Evolutionary conservation across 2,113 vertebrate genomes (phyloP), one percentile per base, ranked within the genome.

Genomic region (Benitochromis conjunctus): DNA sequence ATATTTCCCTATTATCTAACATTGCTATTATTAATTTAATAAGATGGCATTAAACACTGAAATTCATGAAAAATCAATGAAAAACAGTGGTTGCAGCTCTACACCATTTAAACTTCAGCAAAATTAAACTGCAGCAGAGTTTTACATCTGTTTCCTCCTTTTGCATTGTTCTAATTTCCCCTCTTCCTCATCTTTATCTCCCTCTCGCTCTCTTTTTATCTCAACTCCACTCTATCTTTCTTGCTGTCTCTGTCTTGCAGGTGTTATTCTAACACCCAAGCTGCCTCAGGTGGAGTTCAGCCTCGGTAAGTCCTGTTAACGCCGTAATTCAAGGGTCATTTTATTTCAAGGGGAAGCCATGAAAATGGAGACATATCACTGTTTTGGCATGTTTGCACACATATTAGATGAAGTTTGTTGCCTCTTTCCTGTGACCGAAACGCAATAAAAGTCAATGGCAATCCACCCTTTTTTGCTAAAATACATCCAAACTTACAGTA

Each of bases 261-360:
- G 92, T 89, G 85, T 89, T 34, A 62, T 91, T 84, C 60, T 88
- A 57, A 90, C 79, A 31, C 88, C 92, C 43, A 95, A 82, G 85
- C 79, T 94, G 85, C 91, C 91, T 29, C 88, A 76, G 66, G 82
- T 96, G 88, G 95, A 96, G 83, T 93, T 96, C 85, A 94, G 93
- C 83, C 83, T 96, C 1, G 94, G 94, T 96, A 92, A 96, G 95
- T 96, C 56, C 56, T 48, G 16, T 86, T 89, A 62, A 79, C 9
- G 79, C 69, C 26, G 2, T 88, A 54, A 76, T 74, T 74, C 69
- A 46, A 58, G 31, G 34, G 11, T 87, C 10, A 66, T 80, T 87
- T 86, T 74, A 36, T 43, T 80, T 74, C 34, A 54, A 48, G 31
- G 56, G 5, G 46, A 80, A 80, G 21, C 43, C 38, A 19, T 56